Evolutionary conservation across 2,797 vertebrate genomes (phyloP).

Genomic region (Peromyscus aztecus): DNA sequence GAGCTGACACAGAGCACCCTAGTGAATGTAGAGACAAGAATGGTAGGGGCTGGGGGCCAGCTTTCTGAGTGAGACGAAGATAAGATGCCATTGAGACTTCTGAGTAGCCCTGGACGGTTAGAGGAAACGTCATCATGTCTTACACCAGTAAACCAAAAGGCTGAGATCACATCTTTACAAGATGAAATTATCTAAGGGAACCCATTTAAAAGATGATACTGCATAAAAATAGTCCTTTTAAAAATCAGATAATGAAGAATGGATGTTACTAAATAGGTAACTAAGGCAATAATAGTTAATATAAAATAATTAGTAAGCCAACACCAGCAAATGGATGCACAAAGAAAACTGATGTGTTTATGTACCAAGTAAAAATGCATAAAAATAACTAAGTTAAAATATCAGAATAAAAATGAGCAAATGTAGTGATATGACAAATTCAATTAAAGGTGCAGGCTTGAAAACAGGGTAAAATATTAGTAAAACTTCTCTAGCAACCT

Average conservation of each 20-base stretch:
- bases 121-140: background rate
- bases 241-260: background rate
- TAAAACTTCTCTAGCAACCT: background rate
- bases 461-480: background rate
- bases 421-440: background rate
- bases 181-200: background rate
- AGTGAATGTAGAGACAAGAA: background rate
- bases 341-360: background rate
- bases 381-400: conserved; percentile 42
- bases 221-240: background rate
- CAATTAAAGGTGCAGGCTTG: background rate
- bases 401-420: conserved; percentile 20
- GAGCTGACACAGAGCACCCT: background rate
- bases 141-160: background rate
- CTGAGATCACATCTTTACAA: background rate
- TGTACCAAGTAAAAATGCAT: background rate
- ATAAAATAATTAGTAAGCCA: conserved; percentile 30
- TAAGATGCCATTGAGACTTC: background rate
- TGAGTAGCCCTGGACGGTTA: background rate
- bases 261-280: background rate
- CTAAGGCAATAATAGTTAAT: conserved; percentile 22
- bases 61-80: background rate
- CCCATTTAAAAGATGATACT: background rate
- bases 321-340: background rate
- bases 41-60: background rate